Evolutionary conservation across 2,113 vertebrate species (phyloP), one percentile per base, ranked within the genome.

Genomic region (Saccopteryx bilineata): DNA sequence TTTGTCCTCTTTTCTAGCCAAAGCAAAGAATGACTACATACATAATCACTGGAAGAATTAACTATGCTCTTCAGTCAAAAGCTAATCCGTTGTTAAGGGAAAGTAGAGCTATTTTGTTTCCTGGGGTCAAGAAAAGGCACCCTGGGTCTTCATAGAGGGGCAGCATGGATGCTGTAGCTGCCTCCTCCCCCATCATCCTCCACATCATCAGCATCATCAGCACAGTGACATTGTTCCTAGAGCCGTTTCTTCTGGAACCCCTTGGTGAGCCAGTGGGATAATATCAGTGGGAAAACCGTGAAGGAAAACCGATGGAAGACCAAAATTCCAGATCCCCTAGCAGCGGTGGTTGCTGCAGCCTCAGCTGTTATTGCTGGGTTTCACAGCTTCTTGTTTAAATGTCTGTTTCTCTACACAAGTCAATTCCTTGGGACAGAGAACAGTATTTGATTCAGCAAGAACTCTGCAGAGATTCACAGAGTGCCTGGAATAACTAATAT

Each of bases 101-200:
- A 52, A 81, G 24, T 9, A 66, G 2, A 82, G 0, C 19, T 54
- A 1, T 31, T 79, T 66, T 54, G 7, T 80, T 54, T 84, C 65
- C 61, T 90, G 21, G 88, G 71, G 56, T 60, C n/a, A n/a, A 85
- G 60, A 66, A 5, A 50, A 28, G 14, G 84, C 31, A 2, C 1
- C 0, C 14, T 4, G 13, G 21, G 24, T 52, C 21, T 52, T 69
- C 46, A 26, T 19, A 15, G 4, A 46, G 2, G 18, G 9, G 1
- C 2, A 7, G 28, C 10, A 1, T 4, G 5, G 12, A 58, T 7
- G 7, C 24, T 66, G 2, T 58, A 17, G 9, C 4, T 15, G 12
- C 4, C 7, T 6, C 28, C 4, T 23, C 24, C 4, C 4, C 5
- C 5, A 46, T 5, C 12, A 2, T 11, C 23, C 1, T 5, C 56